A percentile compares a stretch with the other conserved stretches of the same genome.
phyloP scores from a whole-genome alignment of 2,797 vertebrate species.

The Euthynnus affinis region DNA sequence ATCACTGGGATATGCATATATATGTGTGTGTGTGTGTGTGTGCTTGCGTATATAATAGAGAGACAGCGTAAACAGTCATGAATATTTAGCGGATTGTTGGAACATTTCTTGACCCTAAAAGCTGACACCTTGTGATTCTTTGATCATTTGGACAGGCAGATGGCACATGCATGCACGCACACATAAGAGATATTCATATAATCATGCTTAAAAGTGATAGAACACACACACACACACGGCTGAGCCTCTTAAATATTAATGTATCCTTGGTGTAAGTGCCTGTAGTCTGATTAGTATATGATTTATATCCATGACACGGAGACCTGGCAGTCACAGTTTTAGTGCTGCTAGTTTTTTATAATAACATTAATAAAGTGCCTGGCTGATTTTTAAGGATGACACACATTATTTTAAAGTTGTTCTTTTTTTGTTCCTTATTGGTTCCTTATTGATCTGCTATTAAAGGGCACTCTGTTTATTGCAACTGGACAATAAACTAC shows the following conservation, averaged over 20 bases:
- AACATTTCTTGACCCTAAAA: constrained; percentile 4
- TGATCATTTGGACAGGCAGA: neutral
- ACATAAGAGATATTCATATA: neutral
- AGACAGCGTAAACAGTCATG: neutral
- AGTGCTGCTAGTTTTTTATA: neutral
- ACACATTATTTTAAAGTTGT: no score
- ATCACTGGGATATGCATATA: constrained; percentile 4
- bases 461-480: no score
- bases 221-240: neutral
- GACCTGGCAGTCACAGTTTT: neutral
- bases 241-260: neutral
- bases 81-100: constrained; percentile 5
- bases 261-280: neutral
- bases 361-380: neutral
- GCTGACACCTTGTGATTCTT: neutral
- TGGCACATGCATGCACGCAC: neutral
- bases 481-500: no score
- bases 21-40: neutral
- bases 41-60: neutral
- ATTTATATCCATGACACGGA: neutral
- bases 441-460: no score
- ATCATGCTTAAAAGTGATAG: neutral
- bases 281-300: neutral
- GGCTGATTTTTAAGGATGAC: neutral
- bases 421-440: no score